Conservation (phyloP, 2,113 vertebrate species). For the Microcebus jonahi region DNA sequence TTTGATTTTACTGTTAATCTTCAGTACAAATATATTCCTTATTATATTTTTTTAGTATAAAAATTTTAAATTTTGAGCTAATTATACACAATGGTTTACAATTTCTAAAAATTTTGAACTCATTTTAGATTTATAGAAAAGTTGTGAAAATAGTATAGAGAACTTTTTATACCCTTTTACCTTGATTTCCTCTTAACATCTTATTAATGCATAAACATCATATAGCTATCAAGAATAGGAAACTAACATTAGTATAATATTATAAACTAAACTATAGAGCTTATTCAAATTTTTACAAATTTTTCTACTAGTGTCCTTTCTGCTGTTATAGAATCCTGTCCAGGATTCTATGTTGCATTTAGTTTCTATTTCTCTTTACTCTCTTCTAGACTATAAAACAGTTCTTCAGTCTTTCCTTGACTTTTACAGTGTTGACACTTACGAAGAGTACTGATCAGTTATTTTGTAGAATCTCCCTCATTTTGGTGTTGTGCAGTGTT, state of each 20-base stretch:
- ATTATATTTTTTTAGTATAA: not conserved
- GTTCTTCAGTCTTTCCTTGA: not conserved
- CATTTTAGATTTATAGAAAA: constrained; percentile 36
- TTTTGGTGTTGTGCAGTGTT: not conserved
- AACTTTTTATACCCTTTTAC: not conserved
- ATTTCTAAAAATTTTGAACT: not conserved
- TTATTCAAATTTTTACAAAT: not conserved
- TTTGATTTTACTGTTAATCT: constrained; percentile 7
- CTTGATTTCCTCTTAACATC: not conserved
- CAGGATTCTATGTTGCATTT: not conserved
- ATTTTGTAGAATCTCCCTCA: not conserved
- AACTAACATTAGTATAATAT: not conserved
- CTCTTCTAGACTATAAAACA: not conserved
- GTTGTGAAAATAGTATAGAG: not conserved
- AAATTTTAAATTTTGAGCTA: constrained; percentile 30
- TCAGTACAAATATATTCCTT: not conserved
- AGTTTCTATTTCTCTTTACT: not conserved
- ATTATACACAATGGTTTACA: constrained; percentile 1
- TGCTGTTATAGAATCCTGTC: not conserved
- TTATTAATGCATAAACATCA: not conserved
- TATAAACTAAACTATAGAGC: not conserved
- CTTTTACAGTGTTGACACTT: not conserved
- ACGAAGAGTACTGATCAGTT: not conserved
- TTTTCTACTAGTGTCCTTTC: not conserved
- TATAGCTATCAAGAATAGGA: not conserved